phyloP scores from a whole-genome alignment of 2,888 invertebrate species.

The Oxycera nigricornis region DNA sequence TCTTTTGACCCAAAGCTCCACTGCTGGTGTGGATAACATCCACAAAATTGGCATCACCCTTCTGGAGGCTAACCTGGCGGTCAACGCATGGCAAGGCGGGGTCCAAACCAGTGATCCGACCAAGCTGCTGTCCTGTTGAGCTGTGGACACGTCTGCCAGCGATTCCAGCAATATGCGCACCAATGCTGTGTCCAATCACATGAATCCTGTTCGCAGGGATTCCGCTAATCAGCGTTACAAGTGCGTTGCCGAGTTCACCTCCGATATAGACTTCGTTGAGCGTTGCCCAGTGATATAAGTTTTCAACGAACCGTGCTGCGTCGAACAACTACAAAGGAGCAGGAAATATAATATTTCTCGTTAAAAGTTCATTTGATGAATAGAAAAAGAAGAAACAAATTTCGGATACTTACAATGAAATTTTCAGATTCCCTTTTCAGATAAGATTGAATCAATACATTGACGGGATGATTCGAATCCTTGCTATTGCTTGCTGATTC shows the following conservation, averaged over 20 bases:
- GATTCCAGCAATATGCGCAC: conserved; percentile 58
- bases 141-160: conserved; percentile 56
- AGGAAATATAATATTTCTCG: too few species aligned
- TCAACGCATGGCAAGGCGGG: conserved; percentile 53
- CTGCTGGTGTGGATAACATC: conserved; percentile 53
- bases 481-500: neutral
- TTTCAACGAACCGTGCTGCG: conserved; percentile 42
- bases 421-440: neutral
- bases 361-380: neutral
- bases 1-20: conserved; percentile 51
- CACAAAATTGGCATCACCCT: conserved; percentile 53
- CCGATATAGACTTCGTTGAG: conserved; percentile 46
- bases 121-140: conserved; percentile 55
- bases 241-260: conserved; percentile 31
- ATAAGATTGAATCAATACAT: neutral
- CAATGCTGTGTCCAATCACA: conserved; percentile 56
- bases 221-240: conserved; percentile 22
- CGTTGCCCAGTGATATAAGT: conserved; percentile 46
- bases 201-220: conserved; percentile 49
- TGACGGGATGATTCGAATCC: neutral
- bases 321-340: conserved; percentile 32
- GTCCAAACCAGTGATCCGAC: conserved; percentile 59
- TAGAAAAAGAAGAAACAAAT: neutral
- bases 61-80: conserved; percentile 50
- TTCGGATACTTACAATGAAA: conserved; percentile 26